Percentiles rank a stretch among this genome's conserved stretches.
These are phyloP conservation scores for Lucifuga dentata DNA, from an alignment of 2,113 vertebrate species.

Conservation along the genomic window DNA sequence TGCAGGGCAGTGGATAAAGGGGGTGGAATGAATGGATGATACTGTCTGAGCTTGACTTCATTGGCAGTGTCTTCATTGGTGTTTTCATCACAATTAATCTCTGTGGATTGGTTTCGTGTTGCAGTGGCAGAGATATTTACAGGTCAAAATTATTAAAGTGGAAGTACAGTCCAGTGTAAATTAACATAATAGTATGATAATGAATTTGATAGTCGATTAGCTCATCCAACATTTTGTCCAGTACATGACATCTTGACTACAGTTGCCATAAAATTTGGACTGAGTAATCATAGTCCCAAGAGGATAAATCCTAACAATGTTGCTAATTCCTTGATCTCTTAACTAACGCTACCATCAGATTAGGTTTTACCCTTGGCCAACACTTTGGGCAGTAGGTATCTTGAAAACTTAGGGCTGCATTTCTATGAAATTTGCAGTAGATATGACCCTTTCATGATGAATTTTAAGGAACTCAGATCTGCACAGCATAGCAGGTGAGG, in stretches of 20 bases:
- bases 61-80: neutral
- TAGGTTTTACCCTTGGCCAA: too few species aligned
- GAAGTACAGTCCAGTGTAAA: neutral
- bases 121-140: neutral
- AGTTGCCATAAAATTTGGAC: slow-evolving; percentile 18
- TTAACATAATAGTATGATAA: neutral
- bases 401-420: too few species aligned
- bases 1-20: slow-evolving; percentile 14
- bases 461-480: too few species aligned
- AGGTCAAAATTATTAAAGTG: neutral
- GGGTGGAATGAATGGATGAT: slow-evolving; percentile 23
- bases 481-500: too few species aligned
- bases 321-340: too few species aligned
- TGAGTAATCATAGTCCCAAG: slow-evolving; percentile 3
- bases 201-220: neutral
- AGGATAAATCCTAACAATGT: neutral
- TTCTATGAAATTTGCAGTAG: too few species aligned
- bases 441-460: too few species aligned
- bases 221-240: neutral
- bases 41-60: neutral
- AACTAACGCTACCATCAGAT: too few species aligned
- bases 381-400: too few species aligned
- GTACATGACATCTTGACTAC: neutral
- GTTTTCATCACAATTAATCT: neutral
- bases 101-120: neutral